Evolutionary conservation across 2,888 invertebrate genomes (phyloP).

Genomic region (Lasioglossum vierecki): DNA sequence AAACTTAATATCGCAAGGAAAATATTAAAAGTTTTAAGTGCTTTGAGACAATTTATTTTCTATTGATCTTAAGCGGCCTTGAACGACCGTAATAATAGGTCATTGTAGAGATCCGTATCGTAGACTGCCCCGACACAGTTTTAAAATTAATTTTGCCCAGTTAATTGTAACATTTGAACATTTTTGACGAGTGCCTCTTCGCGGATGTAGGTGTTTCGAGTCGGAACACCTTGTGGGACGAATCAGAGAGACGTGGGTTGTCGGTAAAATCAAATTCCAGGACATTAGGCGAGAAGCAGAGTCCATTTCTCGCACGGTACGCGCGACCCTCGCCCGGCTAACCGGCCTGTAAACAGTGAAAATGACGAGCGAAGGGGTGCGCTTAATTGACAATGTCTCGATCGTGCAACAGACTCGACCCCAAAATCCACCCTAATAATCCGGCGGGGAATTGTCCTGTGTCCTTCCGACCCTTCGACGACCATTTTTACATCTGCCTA

Average conservation of each 20-base stretch:
- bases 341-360: slow-evolving; percentile 62
- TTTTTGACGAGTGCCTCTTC: neutral
- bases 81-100: no score
- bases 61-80: no score
- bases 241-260: neutral
- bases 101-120: neutral
- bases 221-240: neutral
- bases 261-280: slow-evolving; percentile 30
- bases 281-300: slow-evolving; percentile 15
- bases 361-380: slow-evolving; percentile 65
- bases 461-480: slow-evolving; percentile 38
- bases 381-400: slow-evolving; percentile 68
- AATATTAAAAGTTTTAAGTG: no score
- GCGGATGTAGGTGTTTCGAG: no score
- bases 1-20: no score
- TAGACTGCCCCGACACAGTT: no score
- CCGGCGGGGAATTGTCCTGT: slow-evolving; percentile 40
- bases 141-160: neutral
- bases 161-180: neutral
- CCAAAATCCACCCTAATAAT: slow-evolving; percentile 62
- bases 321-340: slow-evolving; percentile 34
- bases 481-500: slow-evolving; percentile 49
- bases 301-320: slow-evolving; percentile 4
- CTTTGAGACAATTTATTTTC: no score
- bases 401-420: slow-evolving; percentile 53